Percentiles rank a stretch among this genome's conserved stretches.
phyloP scores from a whole-genome alignment of 2,113 vertebrate genomes.

The Leptobrachium ailaonicum region DNA sequence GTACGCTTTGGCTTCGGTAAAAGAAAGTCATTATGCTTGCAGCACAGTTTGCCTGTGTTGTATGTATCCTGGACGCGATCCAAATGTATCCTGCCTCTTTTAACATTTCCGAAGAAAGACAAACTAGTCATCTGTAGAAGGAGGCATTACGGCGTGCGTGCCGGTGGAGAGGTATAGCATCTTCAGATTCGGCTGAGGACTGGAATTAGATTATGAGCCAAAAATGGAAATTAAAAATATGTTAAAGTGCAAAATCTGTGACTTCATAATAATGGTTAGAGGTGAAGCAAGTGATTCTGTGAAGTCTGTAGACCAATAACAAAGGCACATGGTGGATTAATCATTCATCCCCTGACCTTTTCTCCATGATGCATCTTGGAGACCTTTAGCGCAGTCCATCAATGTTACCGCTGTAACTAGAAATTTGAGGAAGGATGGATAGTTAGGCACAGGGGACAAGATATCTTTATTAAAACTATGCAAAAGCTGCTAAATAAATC shows the following conservation, averaged over 20 bases:
- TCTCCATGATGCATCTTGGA: not conserved
- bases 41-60: constrained; percentile 67
- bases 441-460: too few species aligned
- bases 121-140: constrained; percentile 60
- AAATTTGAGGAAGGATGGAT: not conserved
- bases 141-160: not conserved
- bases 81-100: constrained; percentile 60
- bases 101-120: constrained; percentile 60
- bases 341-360: not conserved
- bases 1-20: constrained; percentile 65
- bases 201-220: not conserved
- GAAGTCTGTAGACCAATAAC: not conserved
- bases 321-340: not conserved
- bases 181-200: constrained; percentile 1
- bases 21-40: constrained; percentile 67
- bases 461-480: too few species aligned
- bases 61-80: constrained; percentile 64
- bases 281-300: too few species aligned
- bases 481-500: too few species aligned
- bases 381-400: not conserved
- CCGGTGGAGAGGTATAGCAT: not conserved
- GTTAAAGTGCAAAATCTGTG: too few species aligned
- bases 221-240: not conserved
- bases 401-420: not conserved
- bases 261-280: too few species aligned